Base-by-base conservation (phyloP, 2,888 invertebrate species). In the Erebia ligea region DNA sequence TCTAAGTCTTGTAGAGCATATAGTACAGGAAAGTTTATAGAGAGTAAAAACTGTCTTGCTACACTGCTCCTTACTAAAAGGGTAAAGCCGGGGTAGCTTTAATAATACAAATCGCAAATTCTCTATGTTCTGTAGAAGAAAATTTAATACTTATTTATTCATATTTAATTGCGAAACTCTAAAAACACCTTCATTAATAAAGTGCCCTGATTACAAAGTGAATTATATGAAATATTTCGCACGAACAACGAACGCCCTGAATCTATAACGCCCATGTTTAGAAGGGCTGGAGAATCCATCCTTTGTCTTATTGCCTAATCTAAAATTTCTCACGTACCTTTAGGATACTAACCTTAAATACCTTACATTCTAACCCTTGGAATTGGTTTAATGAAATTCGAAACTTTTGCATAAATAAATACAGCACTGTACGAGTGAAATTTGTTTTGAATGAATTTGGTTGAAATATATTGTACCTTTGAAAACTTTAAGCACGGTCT, bases 281-380 rank as follows among this genome's bases (percentile, higher is more conserved):
- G 17, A 25, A 65, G 52, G 66, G 56, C 50, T 61, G 59, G 58
- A 19, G 45, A 67, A 67, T 69, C 74, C 74, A 67, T 69, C 74
- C 74, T 74, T 74, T 73, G 73, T 71, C 70, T 74, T 70, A 74
- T 69, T 71, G 67, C 64, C 61, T 68, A 69, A 74, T 69, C 74
- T 73, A 68, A 74, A 74, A 74, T 73, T 61, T 69, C 74, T 70
- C 72, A 69, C 72, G 71, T 64, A 59, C 70, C 72, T 66, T 67
- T 59, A 63, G 70, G 72, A 70, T 70, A 56, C 72, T 72, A 70
- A 64, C 72, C 74, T 67, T 71, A 73, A 74, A 74, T 74, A 71
- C 56, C 68, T 73, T 66, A 21, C 70, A 73, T 74, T 64, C 57
- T n/a, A 59, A 72, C 69, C 70, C 64, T 67, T 34, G 70, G 61